Percentiles rank a stretch among this genome's conserved stretches.
Evolutionary conservation across 2,888 invertebrate genomes (phyloP).

Genomic region (Noctua pronuba): DNA sequence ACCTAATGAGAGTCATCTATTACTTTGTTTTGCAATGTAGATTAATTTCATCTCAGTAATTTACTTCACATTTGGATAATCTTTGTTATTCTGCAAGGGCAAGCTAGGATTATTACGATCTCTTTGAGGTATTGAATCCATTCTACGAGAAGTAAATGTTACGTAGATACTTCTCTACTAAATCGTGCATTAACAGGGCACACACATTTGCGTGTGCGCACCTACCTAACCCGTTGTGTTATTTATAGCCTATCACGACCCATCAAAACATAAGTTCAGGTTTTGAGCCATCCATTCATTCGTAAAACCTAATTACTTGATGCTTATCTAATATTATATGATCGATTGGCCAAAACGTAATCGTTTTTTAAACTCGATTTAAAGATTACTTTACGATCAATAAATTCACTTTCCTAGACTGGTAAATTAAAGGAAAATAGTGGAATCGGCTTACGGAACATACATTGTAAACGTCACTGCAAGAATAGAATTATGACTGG

Average conservation of each 20-base stretch:
- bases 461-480: constrained; percentile 16
- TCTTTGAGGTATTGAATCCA: constrained; percentile 18
- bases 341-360: constrained; percentile 54
- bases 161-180: constrained; percentile 6
- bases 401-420: constrained; percentile 43
- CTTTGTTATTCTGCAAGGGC: constrained; percentile 32
- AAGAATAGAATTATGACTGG: neutral
- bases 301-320: constrained; percentile 45
- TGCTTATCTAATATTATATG: constrained; percentile 59
- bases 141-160: constrained; percentile 24
- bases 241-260: constrained; percentile 58
- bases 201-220: constrained; percentile 52
- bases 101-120: constrained; percentile 17
- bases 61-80: constrained; percentile 6
- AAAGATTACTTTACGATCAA: constrained; percentile 47
- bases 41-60: constrained; percentile 25
- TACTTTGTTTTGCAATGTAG: constrained; percentile 25
- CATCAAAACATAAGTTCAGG: constrained; percentile 49
- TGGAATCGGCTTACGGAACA: neutral
- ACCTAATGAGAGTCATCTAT: neutral
- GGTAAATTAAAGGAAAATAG: constrained; percentile 19
- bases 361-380: constrained; percentile 41
- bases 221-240: constrained; percentile 35
- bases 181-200: constrained; percentile 32
- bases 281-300: constrained; percentile 39